These are phyloP conservation scores for Abrostola triplasia DNA, from an alignment of 2,888 invertebrate species.

Conservation along the genomic window DNA sequence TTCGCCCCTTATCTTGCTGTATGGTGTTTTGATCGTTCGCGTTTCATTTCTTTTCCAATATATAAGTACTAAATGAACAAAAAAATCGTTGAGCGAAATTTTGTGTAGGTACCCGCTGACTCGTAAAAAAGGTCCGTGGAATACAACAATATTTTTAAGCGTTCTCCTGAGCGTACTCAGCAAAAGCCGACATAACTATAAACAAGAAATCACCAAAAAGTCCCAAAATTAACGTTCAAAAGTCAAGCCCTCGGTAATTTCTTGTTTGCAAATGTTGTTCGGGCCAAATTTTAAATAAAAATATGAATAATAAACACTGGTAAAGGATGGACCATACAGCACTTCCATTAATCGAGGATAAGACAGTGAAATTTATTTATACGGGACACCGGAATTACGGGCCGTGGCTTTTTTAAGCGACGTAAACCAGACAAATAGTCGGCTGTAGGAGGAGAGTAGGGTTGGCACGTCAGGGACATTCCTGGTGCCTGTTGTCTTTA, in stretches of 20 bases:
- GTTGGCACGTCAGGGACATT: conserved; percentile 21
- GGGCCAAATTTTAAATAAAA: conserved; percentile 55
- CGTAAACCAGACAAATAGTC: conserved; percentile 67
- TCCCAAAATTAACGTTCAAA: conserved; percentile 30
- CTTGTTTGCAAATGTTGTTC: conserved; percentile 37
- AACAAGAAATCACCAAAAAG: conserved; percentile 33
- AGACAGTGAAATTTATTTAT: conserved; percentile 71
- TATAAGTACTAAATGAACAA: conserved; percentile 6
- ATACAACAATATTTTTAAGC: conserved; percentile 11
- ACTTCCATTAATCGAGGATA: conserved; percentile 70
- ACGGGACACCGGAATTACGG: conserved; percentile 44
- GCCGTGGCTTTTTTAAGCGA: conserved; percentile 64
- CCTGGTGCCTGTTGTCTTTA: background rate
- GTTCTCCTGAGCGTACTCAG: conserved; percentile 26
- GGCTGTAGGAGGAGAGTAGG: conserved; percentile 55
- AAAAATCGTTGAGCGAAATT: too few relatives aligned
- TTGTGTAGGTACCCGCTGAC: too few relatives aligned
- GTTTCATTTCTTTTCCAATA: conserved; percentile 8
- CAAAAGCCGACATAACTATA: conserved; percentile 34
- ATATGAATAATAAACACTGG: conserved; percentile 60
- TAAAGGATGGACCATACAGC: conserved; percentile 56
- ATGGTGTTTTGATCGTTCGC: background rate
- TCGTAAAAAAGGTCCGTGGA: background rate
- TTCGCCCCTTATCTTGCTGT: conserved; percentile 19
- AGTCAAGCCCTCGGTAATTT: conserved; percentile 46